These are phyloP conservation scores for Scaptodrosophila lebanonensis DNA, from an alignment of 1,140 invertebrate species.

Conservation along the genomic window DNA sequence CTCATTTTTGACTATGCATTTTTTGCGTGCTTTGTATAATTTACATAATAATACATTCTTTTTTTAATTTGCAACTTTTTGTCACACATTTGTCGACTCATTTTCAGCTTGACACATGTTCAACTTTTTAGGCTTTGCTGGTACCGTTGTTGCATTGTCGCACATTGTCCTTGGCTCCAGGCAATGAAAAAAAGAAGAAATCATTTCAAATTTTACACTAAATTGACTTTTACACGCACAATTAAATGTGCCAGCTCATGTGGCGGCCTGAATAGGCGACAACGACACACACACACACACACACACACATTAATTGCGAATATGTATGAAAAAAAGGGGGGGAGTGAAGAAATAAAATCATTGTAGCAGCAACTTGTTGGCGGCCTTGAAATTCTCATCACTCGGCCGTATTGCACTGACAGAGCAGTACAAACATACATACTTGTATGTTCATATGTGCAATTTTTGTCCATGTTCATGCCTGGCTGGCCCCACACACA, in stretches of 20 bases:
- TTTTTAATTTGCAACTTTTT: no score
- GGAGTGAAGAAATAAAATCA: no score
- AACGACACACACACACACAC: conserved; percentile 38
- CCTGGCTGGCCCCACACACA: no score
- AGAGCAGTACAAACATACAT: no score
- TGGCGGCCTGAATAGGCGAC: conserved; percentile 35
- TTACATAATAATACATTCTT: no score
- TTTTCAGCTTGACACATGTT: conserved; percentile 29
- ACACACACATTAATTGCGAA: no score
- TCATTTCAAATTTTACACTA: conserved; percentile 64
- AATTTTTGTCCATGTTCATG: no score
- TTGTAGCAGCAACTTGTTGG: no score
- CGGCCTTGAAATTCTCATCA: no score
- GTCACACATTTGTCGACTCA: conserved; percentile 33
- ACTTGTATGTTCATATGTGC: no score
- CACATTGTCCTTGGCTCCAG: no score
- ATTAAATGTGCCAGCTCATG: conserved; percentile 44
- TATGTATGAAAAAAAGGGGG: conserved; percentile 22
- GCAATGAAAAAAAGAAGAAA: conserved; percentile 16
- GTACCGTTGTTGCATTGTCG: conserved; percentile 1
- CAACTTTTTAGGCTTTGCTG: conserved; percentile 21
- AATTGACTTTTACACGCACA: conserved; percentile 68
- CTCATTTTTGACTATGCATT: conserved; percentile 24
- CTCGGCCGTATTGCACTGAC: no score
- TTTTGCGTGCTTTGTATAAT: conserved; percentile 10